Evolutionary conservation across 2,797 vertebrate genomes (phyloP), one percentile per base, ranked within the genome.

Genomic region (Lacerta agilis): DNA sequence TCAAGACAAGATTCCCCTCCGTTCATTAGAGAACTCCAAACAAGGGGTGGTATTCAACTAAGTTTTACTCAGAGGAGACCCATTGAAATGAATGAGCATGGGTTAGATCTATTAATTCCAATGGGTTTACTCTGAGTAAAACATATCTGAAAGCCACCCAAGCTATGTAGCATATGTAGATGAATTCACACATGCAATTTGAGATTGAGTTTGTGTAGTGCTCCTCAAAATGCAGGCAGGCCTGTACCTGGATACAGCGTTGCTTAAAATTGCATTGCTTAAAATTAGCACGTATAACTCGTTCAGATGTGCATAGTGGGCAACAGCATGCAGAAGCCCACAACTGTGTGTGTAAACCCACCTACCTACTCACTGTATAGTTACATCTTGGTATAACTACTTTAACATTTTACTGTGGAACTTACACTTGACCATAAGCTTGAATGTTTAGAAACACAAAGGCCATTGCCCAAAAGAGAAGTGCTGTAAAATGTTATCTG

Each of bases 221-320:
- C 36, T 73, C 76, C 82, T 79, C 45, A 58, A 83, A 75, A 88
- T 36, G 9, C 67, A 81, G 36, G 6, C 2, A 64, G 36, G 71
- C 38, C 33, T 11, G 41, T 55, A 27, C 20, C 20, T 36, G 13
- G 49, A 49, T 55, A 55, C 49, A 55, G 49, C 49, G 3, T 55
- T 55, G 13, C 49, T 55, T 55, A 55, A 15, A 49, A 49, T 3
- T 49, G 45, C 45, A 49, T 49, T 49, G 10, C 45, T 49, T 11
- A 11, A 49, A 55, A 55, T 55, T 49, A 49, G 11, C 45, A 13
- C 45, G 11, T n/a, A 6, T 64, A 64, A 33, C 75, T 84, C 45
- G 79, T 84, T 83, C 81, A 71, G 45, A 55, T 88, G 81, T 69
- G 80, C 27, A 78, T 29, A 23, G 10, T 84, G 11, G 15, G 58